These are phyloP conservation scores for Papilio xuthus DNA, from an alignment of 1,140 invertebrate species.

Conservation along the genomic window DNA sequence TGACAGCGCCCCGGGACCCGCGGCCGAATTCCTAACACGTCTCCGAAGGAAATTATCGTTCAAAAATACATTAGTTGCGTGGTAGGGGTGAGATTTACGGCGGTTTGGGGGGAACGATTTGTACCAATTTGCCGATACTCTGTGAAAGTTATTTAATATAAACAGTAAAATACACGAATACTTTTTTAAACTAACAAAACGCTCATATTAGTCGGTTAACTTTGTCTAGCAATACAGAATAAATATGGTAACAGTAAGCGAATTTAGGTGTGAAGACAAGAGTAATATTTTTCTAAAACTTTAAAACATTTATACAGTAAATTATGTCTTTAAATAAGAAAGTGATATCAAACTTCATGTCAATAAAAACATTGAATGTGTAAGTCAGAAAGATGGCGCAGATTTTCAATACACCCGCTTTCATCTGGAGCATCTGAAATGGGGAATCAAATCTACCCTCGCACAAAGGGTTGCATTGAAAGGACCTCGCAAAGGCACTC, in stretches of 20 bases:
- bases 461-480: constrained; percentile 42
- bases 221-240: not conserved
- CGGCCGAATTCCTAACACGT: constrained; percentile 44
- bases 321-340: not conserved
- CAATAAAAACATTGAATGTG: not conserved
- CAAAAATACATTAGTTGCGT: constrained; percentile 42
- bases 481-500: constrained; percentile 38
- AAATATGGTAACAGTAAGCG: not conserved
- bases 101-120: constrained; percentile 37
- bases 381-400: not conserved
- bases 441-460: constrained; percentile 42
- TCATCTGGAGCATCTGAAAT: constrained; percentile 35
- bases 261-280: too few species aligned
- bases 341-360: not conserved
- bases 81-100: constrained; percentile 42
- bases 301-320: too few species aligned
- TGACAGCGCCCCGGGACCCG: constrained; percentile 50
- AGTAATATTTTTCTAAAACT: too few species aligned
- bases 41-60: constrained; percentile 48
- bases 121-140: constrained; percentile 27
- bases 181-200: not conserved
- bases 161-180: too few species aligned
- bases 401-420: constrained; percentile 28
- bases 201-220: not conserved
- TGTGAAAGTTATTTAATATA: not conserved